phyloP scores from a whole-genome alignment of 2,888 invertebrate genomes.

The Reticulitermes lucifugus region DNA sequence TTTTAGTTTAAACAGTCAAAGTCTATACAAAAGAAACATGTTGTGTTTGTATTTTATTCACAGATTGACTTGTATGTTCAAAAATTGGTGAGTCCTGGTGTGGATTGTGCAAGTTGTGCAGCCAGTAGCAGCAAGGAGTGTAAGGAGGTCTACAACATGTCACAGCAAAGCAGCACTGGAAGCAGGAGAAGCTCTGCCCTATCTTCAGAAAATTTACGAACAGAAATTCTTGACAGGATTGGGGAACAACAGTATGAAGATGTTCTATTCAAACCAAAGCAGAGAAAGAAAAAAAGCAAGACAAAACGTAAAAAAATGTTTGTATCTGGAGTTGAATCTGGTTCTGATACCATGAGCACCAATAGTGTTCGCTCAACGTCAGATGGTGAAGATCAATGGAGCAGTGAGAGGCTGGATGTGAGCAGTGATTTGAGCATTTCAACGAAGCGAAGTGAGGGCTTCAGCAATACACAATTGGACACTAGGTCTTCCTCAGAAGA shows the following conservation, averaged over 20 bases:
- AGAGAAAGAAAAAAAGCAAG: slow-evolving; percentile 61
- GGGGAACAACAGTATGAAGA: slow-evolving; percentile 79
- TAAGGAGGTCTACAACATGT: slow-evolving; percentile 45
- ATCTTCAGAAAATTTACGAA: slow-evolving; percentile 49
- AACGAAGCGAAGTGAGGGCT: slow-evolving; percentile 22
- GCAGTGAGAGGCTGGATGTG: slow-evolving; percentile 45
- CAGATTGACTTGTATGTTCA: slow-evolving; percentile 38
- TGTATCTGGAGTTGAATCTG: slow-evolving; percentile 53
- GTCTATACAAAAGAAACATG: background rate
- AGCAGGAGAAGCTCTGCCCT: slow-evolving; percentile 4
- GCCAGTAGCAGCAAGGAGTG: slow-evolving; percentile 31
- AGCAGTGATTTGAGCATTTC: slow-evolving; percentile 48
- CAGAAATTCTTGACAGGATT: slow-evolving; percentile 77
- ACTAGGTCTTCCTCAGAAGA: slow-evolving; percentile 49
- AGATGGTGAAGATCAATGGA: slow-evolving; percentile 53
- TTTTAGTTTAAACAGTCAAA: slow-evolving; percentile 56
- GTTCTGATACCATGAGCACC: slow-evolving; percentile 55
- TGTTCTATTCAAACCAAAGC: slow-evolving; percentile 74
- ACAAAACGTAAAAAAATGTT: slow-evolving; percentile 60
- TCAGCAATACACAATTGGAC: background rate
- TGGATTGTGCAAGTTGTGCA: background rate
- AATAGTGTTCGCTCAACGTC: slow-evolving; percentile 52
- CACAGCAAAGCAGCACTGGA: slow-evolving; percentile 32
- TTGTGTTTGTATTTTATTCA: background rate
- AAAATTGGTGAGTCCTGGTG: slow-evolving; percentile 22